These are phyloP conservation scores for Tichodroma muraria DNA, from an alignment of 2,113 vertebrate genomes.

Conservation along the genomic window DNA sequence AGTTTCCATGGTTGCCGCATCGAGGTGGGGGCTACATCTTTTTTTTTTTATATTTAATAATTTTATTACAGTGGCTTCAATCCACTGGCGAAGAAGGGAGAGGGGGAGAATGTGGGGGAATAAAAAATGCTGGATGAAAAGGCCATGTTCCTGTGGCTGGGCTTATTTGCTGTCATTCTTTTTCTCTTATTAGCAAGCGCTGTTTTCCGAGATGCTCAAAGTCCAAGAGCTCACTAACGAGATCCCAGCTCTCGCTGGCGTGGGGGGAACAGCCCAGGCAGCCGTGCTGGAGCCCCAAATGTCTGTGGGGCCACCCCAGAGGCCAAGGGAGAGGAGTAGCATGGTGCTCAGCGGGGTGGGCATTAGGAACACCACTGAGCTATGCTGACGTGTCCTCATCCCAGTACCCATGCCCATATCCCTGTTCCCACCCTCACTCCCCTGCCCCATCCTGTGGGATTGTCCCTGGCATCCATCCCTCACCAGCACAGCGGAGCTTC, in stretches of 20 bases:
- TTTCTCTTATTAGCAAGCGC: neutral
- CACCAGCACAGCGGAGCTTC: neutral
- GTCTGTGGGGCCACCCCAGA: accelerated
- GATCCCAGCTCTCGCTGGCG: neutral
- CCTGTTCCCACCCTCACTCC: no score
- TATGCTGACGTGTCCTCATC: accelerated
- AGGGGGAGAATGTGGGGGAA: neutral
- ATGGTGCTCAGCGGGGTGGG: neutral
- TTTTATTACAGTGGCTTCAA: constrained; percentile 20
- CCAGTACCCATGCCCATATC: no score
- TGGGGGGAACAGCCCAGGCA: neutral
- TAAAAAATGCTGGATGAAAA: constrained; percentile 17
- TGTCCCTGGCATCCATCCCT: neutral
- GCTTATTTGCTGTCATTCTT: constrained; percentile 38
- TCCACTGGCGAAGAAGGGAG: neutral
- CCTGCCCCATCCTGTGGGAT: neutral
- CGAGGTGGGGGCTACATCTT: constrained; percentile 30
- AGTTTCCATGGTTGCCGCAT: constrained; percentile 59
- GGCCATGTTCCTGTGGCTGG: neutral
- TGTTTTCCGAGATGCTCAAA: neutral
- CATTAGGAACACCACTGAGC: neutral
- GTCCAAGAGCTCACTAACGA: neutral
- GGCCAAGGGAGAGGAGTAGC: neutral
- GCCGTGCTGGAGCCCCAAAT: accelerated
- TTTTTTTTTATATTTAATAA: constrained; percentile 8